Percentiles rank a stretch among this genome's conserved stretches.
Evolutionary conservation across 2,888 invertebrate species (phyloP).

Genomic region (Amblyteles armatorius): DNA sequence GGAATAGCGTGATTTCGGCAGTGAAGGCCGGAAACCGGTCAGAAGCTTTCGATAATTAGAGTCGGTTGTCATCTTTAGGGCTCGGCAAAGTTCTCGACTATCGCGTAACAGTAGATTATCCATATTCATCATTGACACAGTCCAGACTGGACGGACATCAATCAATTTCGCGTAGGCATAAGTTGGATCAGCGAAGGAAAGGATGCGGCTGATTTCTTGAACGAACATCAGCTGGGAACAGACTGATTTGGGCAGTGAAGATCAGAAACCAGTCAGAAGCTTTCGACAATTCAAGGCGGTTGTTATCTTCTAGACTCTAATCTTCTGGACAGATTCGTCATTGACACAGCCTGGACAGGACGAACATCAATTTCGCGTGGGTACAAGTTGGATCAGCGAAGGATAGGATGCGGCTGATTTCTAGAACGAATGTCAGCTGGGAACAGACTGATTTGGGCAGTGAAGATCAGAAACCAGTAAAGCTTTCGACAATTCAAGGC

Average conservation of each 20-base stretch:
- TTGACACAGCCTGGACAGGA: not conserved
- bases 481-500: no score
- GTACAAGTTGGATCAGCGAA: not conserved
- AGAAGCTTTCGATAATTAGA: no score
- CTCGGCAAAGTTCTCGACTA: no score
- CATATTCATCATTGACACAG: not conserved
- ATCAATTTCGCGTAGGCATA: no score
- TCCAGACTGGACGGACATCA: not conserved
- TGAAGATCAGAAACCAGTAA: not conserved
- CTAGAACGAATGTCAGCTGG: slow-evolving; percentile 11
- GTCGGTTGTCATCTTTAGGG: no score
- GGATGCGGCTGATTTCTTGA: no score
- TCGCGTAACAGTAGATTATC: not conserved
- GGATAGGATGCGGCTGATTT: slow-evolving; percentile 26
- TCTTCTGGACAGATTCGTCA: not conserved
- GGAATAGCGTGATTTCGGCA: not conserved
- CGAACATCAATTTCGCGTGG: not conserved
- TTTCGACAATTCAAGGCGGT: no score
- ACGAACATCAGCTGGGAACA: no score
- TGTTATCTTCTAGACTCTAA: no score
- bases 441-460: slow-evolving; percentile 15
- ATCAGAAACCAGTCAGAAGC: not conserved
- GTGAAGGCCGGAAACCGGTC: not conserved
- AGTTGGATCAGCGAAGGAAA: no score
- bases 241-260: not conserved